Conservation (phyloP, 2,113 vertebrate species). For the Zosterops borbonicus region DNA sequence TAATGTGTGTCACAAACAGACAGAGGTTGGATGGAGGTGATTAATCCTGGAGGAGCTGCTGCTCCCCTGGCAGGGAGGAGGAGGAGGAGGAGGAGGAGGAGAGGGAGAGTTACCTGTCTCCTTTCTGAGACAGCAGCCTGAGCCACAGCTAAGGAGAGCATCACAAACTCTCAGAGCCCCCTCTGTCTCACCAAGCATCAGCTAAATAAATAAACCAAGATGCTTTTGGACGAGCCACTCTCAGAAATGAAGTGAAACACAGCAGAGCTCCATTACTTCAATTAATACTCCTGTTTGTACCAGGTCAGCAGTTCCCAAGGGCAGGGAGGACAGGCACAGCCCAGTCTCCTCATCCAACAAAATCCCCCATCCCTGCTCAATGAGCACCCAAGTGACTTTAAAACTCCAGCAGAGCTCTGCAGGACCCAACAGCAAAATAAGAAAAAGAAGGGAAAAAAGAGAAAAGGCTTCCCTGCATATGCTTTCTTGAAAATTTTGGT, state of each 20-base stretch:
- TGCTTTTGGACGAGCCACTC: background rate
- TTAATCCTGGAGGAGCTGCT: background rate
- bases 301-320: slow-evolving; percentile 51
- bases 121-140: background rate
- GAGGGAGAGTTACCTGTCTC: background rate
- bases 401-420: background rate
- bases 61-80: background rate
- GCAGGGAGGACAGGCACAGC: background rate
- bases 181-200: background rate
- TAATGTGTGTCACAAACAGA: background rate
- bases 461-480: background rate
- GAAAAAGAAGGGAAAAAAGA: fast-evolving
- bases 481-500: background rate
- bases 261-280: slow-evolving; percentile 13
- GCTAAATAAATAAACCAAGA: background rate
- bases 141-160: background rate
- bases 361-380: fast-evolving
- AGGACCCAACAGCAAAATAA: fast-evolving
- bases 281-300: background rate
- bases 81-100: background rate
- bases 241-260: background rate
- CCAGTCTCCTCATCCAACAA: background rate
- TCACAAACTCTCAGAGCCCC: background rate
- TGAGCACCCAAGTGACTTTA: background rate
- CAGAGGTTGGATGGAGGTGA: background rate